Evolutionary conservation across 2,113 vertebrate genomes (phyloP).

Genomic region (Gallinago undulata): DNA sequence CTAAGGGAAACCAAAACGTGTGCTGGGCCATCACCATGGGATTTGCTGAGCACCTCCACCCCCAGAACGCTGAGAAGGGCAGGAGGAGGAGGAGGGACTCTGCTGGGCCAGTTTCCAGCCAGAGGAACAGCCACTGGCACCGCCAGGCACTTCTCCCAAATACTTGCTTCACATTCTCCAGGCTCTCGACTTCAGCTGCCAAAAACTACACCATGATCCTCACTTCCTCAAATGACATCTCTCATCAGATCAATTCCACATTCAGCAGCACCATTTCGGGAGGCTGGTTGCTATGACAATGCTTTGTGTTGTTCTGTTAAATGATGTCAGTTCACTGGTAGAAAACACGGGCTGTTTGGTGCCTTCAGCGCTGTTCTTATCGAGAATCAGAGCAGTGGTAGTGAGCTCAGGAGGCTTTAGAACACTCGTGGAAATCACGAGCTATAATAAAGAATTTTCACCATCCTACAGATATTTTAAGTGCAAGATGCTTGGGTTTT

Average conservation of each 20-base stretch:
- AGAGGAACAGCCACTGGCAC: background rate
- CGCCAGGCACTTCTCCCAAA: background rate
- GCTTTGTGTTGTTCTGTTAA: background rate
- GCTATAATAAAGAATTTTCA: background rate
- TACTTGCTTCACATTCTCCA: background rate
- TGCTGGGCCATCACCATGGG: background rate
- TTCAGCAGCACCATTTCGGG: background rate
- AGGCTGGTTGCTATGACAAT: slow-evolving; percentile 48
- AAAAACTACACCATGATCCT: background rate
- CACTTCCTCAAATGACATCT: slow-evolving; percentile 16
- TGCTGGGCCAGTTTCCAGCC: background rate
- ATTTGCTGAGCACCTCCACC: background rate
- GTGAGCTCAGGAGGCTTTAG: background rate
- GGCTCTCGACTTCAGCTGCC: slow-evolving; percentile 18
- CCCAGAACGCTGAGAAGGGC: background rate
- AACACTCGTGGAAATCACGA: background rate
- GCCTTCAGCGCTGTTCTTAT: background rate
- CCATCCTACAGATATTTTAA: background rate
- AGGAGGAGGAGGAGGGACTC: background rate
- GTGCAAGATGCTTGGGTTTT: background rate
- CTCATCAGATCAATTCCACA: slow-evolving; percentile 46
- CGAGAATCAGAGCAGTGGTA: background rate
- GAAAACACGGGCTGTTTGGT: background rate
- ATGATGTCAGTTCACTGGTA: background rate
- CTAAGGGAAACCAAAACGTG: background rate